phyloP scores from a whole-genome alignment of 2,888 invertebrate genomes.

The Helobdella robusta region DNA sequence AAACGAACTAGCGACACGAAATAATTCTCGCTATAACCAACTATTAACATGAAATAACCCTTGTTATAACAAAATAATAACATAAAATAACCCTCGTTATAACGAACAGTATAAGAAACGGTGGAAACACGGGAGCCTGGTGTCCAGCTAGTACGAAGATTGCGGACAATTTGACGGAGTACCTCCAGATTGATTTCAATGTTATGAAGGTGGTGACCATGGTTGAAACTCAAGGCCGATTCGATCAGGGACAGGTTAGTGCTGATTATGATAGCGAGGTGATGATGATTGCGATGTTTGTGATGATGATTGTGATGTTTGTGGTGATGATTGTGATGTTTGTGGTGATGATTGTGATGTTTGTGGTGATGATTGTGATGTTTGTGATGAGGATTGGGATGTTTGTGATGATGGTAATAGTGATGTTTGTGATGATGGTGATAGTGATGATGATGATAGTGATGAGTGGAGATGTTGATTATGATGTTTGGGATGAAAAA shows the following conservation, averaged over 20 bases:
- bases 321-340: background rate
- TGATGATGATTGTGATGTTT: background rate
- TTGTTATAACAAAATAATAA: too few relatives aligned
- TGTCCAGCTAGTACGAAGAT: conserved; percentile 8
- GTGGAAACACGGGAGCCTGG: conserved; percentile 4
- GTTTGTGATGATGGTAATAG: too few relatives aligned
- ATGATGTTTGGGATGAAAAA: too few relatives aligned
- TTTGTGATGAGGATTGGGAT: too few relatives aligned
- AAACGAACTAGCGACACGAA: too few relatives aligned
- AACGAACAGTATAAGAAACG: conserved; percentile 17
- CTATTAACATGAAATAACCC: too few relatives aligned
- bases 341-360: background rate
- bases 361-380: too few relatives aligned
- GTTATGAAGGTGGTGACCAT: conserved; percentile 9
- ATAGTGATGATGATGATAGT: too few relatives aligned
- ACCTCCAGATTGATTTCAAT: conserved; percentile 20
- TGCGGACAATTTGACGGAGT: background rate
- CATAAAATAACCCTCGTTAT: too few relatives aligned
- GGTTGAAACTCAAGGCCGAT: conserved; percentile 14
- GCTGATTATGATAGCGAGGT: background rate
- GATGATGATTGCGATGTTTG: background rate
- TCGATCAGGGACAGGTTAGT: conserved; percentile 19
- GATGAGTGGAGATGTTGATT: too few relatives aligned
- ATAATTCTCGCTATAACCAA: too few relatives aligned
- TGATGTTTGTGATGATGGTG: too few relatives aligned